phyloP scores from a whole-genome alignment of 2,888 invertebrate genomes.

The Isoperla grammatica region DNA sequence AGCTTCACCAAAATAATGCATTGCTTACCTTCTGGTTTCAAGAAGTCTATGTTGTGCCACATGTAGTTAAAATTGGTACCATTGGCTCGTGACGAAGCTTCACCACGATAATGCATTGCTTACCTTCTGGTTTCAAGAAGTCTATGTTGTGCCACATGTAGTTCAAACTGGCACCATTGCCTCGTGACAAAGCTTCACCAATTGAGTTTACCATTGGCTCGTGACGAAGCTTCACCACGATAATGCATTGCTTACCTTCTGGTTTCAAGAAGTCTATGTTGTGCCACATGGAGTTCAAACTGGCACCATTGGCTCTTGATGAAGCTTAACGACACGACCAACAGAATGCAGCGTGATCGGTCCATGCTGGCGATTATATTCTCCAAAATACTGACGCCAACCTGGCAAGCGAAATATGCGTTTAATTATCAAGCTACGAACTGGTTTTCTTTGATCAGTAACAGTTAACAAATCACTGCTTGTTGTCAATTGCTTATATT shows the following conservation, averaged over 20 bases:
- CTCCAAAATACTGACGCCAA: conserved; percentile 62
- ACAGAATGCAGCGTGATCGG: conserved; percentile 55
- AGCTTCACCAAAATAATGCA: too few species aligned
- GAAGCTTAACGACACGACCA: conserved; percentile 59
- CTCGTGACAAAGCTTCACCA: too few species aligned
- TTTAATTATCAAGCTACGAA: neutral
- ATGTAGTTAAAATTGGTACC: too few species aligned
- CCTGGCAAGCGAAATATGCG: conserved; percentile 39
- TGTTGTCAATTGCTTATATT: too few species aligned
- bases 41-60: conserved; percentile 58
- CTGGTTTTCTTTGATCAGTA: too few species aligned
- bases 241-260: too few species aligned
- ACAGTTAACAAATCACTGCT: too few species aligned
- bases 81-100: too few species aligned
- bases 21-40: conserved; percentile 55
- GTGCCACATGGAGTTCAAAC: conserved; percentile 65
- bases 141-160: conserved; percentile 61
- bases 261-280: conserved; percentile 58
- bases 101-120: too few species aligned
- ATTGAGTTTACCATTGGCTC: too few species aligned
- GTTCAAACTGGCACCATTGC: too few species aligned
- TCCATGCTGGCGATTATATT: conserved; percentile 67
- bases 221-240: too few species aligned
- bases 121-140: conserved; percentile 55
- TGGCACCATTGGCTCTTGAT: conserved; percentile 66